phyloP scores from a whole-genome alignment of 2,797 vertebrate genomes.

The Hephaestus fuliginosus region DNA sequence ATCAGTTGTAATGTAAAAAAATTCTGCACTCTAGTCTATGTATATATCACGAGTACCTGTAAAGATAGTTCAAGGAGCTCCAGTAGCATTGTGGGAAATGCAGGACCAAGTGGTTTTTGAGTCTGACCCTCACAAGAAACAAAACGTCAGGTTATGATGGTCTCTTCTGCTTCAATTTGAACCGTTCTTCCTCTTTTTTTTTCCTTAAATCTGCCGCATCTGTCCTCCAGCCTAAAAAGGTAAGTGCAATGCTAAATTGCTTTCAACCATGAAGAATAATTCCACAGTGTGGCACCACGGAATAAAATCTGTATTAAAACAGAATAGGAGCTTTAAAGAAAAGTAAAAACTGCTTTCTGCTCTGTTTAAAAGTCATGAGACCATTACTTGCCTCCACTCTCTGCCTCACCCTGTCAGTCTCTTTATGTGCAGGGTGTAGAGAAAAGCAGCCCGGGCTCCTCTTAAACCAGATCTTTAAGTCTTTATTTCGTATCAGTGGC shows the following conservation, averaged over 20 bases:
- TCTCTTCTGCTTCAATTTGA: background rate
- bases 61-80: background rate
- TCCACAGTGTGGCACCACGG: background rate
- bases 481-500: constrained; percentile 62
- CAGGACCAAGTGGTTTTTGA: background rate
- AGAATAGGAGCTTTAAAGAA: constrained; percentile 17
- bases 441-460: constrained; percentile 29
- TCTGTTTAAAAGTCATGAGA: constrained; percentile 43
- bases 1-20: background rate
- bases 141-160: background rate
- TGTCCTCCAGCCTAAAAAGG: background rate
- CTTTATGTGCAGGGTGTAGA: constrained; percentile 21
- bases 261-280: constrained; percentile 18
- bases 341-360: constrained; percentile 16
- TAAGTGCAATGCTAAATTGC: background rate
- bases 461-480: constrained; percentile 57
- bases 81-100: constrained; percentile 8
- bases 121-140: background rate
- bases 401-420: constrained; percentile 21
- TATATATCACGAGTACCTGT: background rate
- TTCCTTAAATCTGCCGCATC: background rate
- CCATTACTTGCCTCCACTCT: constrained; percentile 2
- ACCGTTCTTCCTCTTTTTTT: background rate
- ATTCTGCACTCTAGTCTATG: background rate
- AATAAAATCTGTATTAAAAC: constrained; percentile 32